These are phyloP conservation scores for Uromys caudimaculatus DNA, from an alignment of 2,797 vertebrate species.

Conservation along the genomic window DNA sequence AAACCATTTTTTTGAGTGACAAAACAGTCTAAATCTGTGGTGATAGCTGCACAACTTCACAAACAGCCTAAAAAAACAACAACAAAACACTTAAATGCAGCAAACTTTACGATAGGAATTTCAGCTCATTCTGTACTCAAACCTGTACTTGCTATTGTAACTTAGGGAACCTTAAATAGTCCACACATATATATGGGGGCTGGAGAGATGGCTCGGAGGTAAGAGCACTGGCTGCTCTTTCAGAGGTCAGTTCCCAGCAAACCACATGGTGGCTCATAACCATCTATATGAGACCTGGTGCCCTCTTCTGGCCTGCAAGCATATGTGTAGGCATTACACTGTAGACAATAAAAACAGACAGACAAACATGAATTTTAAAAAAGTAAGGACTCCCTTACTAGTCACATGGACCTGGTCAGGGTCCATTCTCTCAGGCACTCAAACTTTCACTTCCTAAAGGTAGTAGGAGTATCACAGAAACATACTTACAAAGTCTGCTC, in stretches of 20 bases:
- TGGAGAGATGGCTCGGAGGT: background rate
- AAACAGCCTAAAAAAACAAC: background rate
- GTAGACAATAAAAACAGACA: background rate
- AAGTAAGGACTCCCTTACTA: background rate
- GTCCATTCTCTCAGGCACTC: background rate
- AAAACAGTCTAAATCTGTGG: conserved; percentile 35
- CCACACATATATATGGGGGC: background rate
- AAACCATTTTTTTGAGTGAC: background rate
- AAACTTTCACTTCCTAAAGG: conserved; percentile 48
- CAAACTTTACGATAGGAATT: background rate
- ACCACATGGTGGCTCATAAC: background rate
- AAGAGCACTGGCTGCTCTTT: background rate
- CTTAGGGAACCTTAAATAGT: conserved; percentile 18
- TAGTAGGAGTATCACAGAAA: conserved; percentile 22
- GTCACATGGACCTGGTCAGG: background rate
- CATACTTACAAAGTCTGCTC: conserved; percentile 97
- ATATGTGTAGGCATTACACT: background rate
- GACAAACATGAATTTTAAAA: background rate
- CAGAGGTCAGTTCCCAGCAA: background rate
- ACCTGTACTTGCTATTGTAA: background rate
- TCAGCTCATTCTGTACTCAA: background rate
- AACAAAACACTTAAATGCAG: background rate
- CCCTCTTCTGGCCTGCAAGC: background rate
- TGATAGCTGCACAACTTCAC: background rate
- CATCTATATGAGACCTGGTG: background rate